These are phyloP conservation scores for Urophycis tenuis DNA, from an alignment of 2,797 vertebrate species.

Conservation along the genomic window DNA sequence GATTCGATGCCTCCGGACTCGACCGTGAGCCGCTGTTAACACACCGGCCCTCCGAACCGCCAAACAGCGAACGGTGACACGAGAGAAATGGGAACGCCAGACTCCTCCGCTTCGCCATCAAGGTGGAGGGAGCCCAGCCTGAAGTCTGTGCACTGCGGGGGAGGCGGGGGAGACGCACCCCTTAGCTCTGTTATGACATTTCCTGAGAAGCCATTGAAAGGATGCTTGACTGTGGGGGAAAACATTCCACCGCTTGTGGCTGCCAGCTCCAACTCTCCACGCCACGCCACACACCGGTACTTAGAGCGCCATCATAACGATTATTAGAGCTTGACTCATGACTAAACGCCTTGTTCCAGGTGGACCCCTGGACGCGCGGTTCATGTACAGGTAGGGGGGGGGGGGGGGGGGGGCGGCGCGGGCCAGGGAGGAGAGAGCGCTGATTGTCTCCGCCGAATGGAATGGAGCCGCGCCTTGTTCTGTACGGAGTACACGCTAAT, in stretches of 20 bases:
- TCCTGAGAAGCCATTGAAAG: conserved; percentile 59
- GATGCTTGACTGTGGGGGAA: conserved; percentile 56
- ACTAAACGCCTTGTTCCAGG: conserved; percentile 64
- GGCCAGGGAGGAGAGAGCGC: conserved; percentile 44
- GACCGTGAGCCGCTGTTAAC: too few species aligned
- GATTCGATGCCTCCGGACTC: too few species aligned
- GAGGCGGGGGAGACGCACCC: too few species aligned
- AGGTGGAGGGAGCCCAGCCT: conserved; percentile 47
- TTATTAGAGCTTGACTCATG: conserved; percentile 66
- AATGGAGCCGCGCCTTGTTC: not conserved
- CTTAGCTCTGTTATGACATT: conserved; percentile 63
- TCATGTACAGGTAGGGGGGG: conserved; percentile 34
- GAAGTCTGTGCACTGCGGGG: conserved; percentile 43
- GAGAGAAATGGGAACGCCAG: conserved; percentile 6
- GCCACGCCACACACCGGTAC: conserved; percentile 50
- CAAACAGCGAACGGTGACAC: too few species aligned
- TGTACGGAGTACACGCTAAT: not conserved
- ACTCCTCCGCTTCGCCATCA: conserved; percentile 41
- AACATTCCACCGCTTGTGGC: conserved; percentile 60
- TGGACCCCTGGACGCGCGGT: conserved; percentile 45
- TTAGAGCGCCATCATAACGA: conserved; percentile 61
- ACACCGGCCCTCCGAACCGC: too few species aligned
- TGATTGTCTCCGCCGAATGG: conserved; percentile 41
- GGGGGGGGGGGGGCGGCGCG: not conserved
- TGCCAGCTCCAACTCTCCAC: conserved; percentile 59